Evolutionary conservation across 2,113 vertebrate genomes (phyloP).

Genomic region (Xiphophorus hellerii): DNA sequence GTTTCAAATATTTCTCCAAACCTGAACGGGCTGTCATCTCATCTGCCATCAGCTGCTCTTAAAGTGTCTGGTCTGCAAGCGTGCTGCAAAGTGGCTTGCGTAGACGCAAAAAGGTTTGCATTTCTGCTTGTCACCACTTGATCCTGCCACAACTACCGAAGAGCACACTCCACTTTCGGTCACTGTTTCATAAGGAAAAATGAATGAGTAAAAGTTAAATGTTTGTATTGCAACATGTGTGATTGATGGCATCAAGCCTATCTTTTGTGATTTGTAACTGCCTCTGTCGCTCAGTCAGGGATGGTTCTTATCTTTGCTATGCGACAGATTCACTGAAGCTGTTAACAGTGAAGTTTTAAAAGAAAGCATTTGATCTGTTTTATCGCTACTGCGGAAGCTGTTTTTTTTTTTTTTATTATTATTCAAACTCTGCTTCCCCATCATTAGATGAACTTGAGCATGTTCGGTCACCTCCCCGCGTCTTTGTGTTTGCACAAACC

Average conservation of each 20-base stretch:
- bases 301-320: neutral
- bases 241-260: neutral
- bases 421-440: conserved; percentile 2
- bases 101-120: conserved; percentile 49
- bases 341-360: neutral
- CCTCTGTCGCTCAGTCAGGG: neutral
- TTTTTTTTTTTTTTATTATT: neutral
- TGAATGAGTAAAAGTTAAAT: too few species aligned
- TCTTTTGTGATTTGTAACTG: neutral
- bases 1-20: neutral
- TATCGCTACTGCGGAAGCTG: conserved; percentile 2
- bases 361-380: neutral
- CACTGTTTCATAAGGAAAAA: neutral
- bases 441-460: conserved; percentile 31
- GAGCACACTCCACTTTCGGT: neutral
- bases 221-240: neutral
- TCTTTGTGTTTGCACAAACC: conserved; percentile 58
- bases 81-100: conserved; percentile 29
- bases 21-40: conserved; percentile 16
- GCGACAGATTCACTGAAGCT: neutral
- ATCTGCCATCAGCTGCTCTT: conserved; percentile 59
- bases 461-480: conserved; percentile 54
- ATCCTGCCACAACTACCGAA: conserved; percentile 20
- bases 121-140: conserved; percentile 47
- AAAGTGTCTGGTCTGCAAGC: conserved; percentile 27